Evolutionary conservation across 2,888 invertebrate species (phyloP).

Genomic region (Tachina lurida): DNA sequence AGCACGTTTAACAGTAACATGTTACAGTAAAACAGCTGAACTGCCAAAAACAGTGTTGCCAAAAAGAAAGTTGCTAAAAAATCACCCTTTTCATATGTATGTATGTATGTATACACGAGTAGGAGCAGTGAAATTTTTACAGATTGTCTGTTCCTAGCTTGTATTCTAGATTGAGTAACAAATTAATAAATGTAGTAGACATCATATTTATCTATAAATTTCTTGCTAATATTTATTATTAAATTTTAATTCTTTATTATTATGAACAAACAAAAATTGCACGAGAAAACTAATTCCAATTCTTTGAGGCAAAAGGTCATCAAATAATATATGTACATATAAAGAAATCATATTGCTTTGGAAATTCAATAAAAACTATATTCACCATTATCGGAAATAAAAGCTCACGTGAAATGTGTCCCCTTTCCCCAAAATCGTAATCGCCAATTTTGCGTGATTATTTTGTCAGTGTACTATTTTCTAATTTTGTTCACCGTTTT

Average conservation of each 20-base stretch:
- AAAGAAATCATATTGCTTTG: not conserved
- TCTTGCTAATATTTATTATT: conserved; percentile 6
- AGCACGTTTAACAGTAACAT: too few relatives aligned
- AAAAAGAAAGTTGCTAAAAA: too few relatives aligned
- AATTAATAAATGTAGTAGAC: not conserved
- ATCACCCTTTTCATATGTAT: too few relatives aligned
- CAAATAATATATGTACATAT: not conserved
- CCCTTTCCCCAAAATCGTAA: too few relatives aligned
- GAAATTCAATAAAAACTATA: conserved; percentile 20
- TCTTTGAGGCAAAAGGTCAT: conserved; percentile 14
- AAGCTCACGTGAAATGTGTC: too few relatives aligned
- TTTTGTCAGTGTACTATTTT: too few relatives aligned
- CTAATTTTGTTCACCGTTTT: too few relatives aligned
- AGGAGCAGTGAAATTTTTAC: not conserved
- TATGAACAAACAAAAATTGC: conserved; percentile 11
- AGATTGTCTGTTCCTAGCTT: conserved; percentile 20
- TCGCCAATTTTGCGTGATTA: too few relatives aligned
- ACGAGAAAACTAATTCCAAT: not conserved
- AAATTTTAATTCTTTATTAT: conserved; percentile 10
- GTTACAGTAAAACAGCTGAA: too few relatives aligned
- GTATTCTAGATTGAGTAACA: not conserved
- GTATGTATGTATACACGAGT: too few relatives aligned
- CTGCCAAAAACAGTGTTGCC: too few relatives aligned
- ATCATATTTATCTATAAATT: not conserved
- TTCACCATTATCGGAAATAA: too few relatives aligned